phyloP scores from a whole-genome alignment of 1,140 invertebrate genomes.

The Brachionus rubens region DNA sequence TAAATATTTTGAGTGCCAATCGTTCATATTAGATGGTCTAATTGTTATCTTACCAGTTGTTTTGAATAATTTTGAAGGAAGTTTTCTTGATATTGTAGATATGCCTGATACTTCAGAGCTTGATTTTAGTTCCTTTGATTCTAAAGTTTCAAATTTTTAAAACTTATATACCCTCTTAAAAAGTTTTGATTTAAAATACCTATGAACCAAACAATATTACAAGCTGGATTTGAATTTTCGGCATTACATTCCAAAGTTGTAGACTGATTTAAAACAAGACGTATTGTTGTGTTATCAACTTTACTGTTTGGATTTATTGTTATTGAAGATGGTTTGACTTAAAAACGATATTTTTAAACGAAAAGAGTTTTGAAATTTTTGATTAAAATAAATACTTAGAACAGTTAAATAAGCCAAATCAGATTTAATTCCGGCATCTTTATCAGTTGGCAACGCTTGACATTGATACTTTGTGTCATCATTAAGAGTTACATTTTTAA shows the following conservation, averaged over 20 bases:
- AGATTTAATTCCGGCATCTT: not conserved
- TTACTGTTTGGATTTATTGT: not conserved
- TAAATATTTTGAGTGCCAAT: constrained; percentile 31
- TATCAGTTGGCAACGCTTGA: constrained; percentile 21
- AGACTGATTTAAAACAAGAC: constrained; percentile 17
- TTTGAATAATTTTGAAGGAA: constrained; percentile 30
- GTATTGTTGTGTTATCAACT: constrained; percentile 1
- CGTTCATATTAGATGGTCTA: constrained; percentile 8
- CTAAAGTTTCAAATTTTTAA: not conserved
- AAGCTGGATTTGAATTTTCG: constrained; percentile 33
- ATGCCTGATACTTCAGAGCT: constrained; percentile 7
- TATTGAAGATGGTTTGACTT: constrained; percentile 29
- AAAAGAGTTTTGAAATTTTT: too few species aligned
- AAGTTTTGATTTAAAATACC: not conserved
- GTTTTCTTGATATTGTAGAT: not conserved
- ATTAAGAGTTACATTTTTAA: constrained; percentile 16
- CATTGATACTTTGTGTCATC: constrained; percentile 39
- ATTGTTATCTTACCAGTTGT: constrained; percentile 1
- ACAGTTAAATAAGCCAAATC: constrained; percentile 28
- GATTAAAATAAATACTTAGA: too few species aligned
- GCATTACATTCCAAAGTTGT: constrained; percentile 1
- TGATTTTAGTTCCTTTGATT: constrained; percentile 18
- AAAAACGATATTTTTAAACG: too few species aligned
- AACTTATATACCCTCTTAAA: not conserved
- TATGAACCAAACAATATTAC: constrained; percentile 30